Base-by-base conservation (phyloP, 2,888 invertebrate genomes). In the Zhuqinia jingwanae region DNA sequence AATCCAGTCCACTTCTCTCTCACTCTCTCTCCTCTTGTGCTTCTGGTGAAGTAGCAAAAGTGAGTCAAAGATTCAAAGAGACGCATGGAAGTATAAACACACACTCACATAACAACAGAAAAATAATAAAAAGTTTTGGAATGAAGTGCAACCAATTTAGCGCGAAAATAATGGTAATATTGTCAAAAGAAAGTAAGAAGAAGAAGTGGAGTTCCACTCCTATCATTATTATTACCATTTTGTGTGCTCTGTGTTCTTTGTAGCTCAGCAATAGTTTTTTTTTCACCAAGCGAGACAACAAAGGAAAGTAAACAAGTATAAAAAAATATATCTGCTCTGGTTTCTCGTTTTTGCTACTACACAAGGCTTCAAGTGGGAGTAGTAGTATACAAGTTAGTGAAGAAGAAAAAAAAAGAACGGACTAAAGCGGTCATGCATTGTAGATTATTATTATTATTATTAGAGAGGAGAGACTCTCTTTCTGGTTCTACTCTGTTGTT, bases 131-230 rank as follows among this genome's bases (percentile, higher is more conserved):
- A 78, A 65, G 13, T 2, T 45, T 50, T 50, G 79, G 27, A n/a
- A 63, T 15, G 30, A 50, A 36, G 63, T 65, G 53, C 20, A 56
- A 20, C 50, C 25, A 68, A 68, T 79, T 68, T 65, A n/a, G n/a
- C 53, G 65, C 68, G 17, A 30, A 79, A 80, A 79, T 80, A 70
- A 80, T 80, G 70, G 56, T 30, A 36, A 45, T 80, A 53, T 56
- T 70, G n/a, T n/a, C n/a, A n/a, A n/a, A n/a, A n/a, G n/a, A n/a
- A n/a, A n/a, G n/a, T n/a, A 70, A 56, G n/a, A 25, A 70, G 65
- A 68, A 30, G 47, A 42, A 70, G 45, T 80, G 70, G 58, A 17
- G 68, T 68, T 68, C 45, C 45, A 68, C 22, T 20, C 17, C 27
- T 45, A n/a, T 42, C 58, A 68, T 36, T 70, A 58, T 58, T 22